Evolutionary conservation across 2,113 vertebrate genomes (phyloP).

Genomic region (Oxyura jamaicensis): DNA sequence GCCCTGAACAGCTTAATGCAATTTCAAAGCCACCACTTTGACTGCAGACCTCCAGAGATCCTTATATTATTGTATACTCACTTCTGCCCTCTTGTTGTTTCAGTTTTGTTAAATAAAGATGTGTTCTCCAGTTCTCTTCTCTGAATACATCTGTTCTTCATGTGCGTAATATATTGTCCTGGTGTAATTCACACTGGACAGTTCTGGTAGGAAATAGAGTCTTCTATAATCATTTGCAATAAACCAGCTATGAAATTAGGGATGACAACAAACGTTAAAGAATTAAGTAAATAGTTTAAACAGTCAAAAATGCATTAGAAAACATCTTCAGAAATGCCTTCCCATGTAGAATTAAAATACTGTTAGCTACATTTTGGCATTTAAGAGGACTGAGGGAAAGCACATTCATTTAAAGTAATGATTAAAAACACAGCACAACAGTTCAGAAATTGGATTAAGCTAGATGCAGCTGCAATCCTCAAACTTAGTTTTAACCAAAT

Average conservation of each 20-base stretch:
- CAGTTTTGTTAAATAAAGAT: background rate
- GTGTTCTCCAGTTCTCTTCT: background rate
- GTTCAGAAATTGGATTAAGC: constrained; percentile 16
- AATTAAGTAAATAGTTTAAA: constrained; percentile 23
- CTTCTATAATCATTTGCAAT: background rate
- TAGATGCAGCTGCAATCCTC: constrained; percentile 18
- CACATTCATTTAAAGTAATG: constrained; percentile 11
- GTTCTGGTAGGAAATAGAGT: background rate
- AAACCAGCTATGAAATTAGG: background rate
- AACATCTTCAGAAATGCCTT: constrained; percentile 2
- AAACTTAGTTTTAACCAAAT: constrained; percentile 32
- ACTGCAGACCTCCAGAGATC: background rate
- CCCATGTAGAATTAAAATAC: constrained; percentile 8
- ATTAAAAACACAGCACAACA: constrained; percentile 35
- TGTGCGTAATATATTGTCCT: accelerated
- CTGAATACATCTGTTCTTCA: background rate
- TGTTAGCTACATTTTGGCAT: background rate
- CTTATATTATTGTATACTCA: background rate
- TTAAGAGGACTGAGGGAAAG: constrained; percentile 2
- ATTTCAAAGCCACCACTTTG: background rate
- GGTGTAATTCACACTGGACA: background rate
- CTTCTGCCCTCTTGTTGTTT: background rate
- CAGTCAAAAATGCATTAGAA: background rate
- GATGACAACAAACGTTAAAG: background rate
- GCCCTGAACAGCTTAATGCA: background rate